phyloP scores from a whole-genome alignment of 2,113 vertebrate species.

The Sciurus niger region DNA sequence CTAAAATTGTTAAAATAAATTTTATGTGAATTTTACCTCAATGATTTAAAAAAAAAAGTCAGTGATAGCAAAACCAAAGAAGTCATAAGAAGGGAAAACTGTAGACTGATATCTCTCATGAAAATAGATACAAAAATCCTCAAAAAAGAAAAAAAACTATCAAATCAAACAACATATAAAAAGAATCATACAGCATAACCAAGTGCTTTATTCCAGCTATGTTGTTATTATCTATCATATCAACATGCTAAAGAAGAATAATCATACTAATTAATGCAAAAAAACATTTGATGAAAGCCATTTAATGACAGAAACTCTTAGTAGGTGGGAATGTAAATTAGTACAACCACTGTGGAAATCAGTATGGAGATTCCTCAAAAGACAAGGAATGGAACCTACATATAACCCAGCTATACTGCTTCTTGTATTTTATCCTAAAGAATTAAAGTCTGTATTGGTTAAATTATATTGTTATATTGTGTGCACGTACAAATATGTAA shows the following conservation, averaged over 20 bases:
- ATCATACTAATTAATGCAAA: background rate
- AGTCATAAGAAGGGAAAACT: background rate
- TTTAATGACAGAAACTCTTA: background rate
- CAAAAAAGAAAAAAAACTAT: background rate
- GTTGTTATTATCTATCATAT: background rate
- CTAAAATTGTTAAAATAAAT: background rate
- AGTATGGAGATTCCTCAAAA: too few relatives aligned
- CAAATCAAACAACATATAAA: background rate
- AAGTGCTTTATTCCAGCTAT: background rate
- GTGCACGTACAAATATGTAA: too few relatives aligned
- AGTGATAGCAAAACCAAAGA: conserved; percentile 42
- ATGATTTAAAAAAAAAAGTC: background rate
- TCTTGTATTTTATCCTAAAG: too few relatives aligned
- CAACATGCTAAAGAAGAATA: background rate
- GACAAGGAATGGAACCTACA: too few relatives aligned
- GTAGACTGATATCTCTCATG: background rate
- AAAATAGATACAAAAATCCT: background rate
- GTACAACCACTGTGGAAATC: too few relatives aligned
- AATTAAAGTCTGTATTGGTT: too few relatives aligned
- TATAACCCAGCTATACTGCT: too few relatives aligned
- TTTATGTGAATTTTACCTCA: conserved; percentile 23
- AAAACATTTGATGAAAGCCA: conserved; percentile 24
- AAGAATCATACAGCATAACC: background rate
- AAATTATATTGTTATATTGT: too few relatives aligned
- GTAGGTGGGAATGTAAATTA: background rate